phyloP scores from a whole-genome alignment of 2,113 vertebrate genomes.

The Paedocypris sp. region DNA sequence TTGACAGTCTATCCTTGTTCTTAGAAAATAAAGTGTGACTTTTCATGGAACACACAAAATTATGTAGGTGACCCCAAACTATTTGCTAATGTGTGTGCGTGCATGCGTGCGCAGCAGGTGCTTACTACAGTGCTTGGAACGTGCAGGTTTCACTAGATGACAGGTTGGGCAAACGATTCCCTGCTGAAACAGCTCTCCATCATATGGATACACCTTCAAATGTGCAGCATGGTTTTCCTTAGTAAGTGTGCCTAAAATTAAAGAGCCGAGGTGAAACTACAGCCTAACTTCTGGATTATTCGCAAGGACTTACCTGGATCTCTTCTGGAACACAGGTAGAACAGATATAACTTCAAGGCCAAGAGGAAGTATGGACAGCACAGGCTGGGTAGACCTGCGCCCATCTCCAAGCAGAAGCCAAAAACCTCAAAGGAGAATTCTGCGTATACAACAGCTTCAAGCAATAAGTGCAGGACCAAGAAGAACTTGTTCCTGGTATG shows the following conservation, averaged over 20 bases:
- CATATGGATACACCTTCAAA: constrained; percentile 68
- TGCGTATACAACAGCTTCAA: constrained; percentile 72
- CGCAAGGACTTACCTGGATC: constrained; percentile 68
- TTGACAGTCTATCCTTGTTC: too few relatives aligned
- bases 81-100: too few relatives aligned
- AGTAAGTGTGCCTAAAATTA: constrained; percentile 68
- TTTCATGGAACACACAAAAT: background rate
- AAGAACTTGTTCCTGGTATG: constrained; percentile 70
- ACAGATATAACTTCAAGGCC: constrained; percentile 61
- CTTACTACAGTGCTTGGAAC: constrained; percentile 91
- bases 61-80: too few relatives aligned
- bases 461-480: constrained; percentile 66
- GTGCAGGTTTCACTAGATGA: constrained; percentile 73
- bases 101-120: background rate
- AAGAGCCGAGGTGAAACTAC: background rate
- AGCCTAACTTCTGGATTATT: background rate
- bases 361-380: constrained; percentile 78
- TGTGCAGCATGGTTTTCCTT: constrained; percentile 59
- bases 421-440: constrained; percentile 84
- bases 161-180: constrained; percentile 70
- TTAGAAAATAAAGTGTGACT: too few relatives aligned
- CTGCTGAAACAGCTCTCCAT: constrained; percentile 68
- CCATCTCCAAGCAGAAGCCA: constrained; percentile 76
- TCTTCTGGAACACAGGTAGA: constrained; percentile 69
- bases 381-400: constrained; percentile 56